phyloP scores from a whole-genome alignment of 2,888 invertebrate genomes.

The Hypsopygia costalis region DNA sequence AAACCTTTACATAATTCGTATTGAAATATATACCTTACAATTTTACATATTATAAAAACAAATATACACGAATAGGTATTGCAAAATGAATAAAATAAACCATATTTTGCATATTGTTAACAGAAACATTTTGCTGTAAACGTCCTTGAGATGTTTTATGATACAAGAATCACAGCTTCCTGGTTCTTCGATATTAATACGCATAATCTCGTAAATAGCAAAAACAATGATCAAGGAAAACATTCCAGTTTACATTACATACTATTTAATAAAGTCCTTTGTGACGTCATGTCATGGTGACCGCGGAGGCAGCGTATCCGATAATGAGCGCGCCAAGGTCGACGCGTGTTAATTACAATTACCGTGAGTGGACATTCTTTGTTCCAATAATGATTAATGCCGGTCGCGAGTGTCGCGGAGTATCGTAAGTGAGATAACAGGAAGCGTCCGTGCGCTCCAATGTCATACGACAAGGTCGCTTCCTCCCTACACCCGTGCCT shows the following conservation, averaged over 20 bases:
- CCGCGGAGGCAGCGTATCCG: constrained; percentile 60
- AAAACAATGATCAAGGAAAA: constrained; percentile 67
- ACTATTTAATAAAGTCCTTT: constrained; percentile 56
- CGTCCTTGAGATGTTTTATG: constrained; percentile 2
- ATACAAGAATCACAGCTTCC: constrained; percentile 31
- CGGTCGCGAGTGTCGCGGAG: constrained; percentile 63
- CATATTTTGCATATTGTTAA: constrained; percentile 8
- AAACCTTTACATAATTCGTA: no score
- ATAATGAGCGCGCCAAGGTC: constrained; percentile 53
- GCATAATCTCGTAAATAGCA: constrained; percentile 44
- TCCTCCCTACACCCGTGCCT: constrained; percentile 20
- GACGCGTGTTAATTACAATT: constrained; percentile 76
- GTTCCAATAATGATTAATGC: constrained; percentile 78
- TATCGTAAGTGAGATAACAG: constrained; percentile 75
- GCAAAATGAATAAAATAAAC: constrained; percentile 3
- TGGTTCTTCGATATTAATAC: constrained; percentile 36
- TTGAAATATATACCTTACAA: no score
- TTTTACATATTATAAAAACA: no score
- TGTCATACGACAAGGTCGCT: constrained; percentile 65
- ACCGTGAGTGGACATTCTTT: constrained; percentile 80
- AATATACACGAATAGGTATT: no score
- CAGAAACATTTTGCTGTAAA: not conserved
- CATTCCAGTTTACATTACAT: constrained; percentile 51
- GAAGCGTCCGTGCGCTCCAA: constrained; percentile 72
- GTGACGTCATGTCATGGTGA: constrained; percentile 56